Evolutionary conservation across 1,140 invertebrate species (phyloP).

Genomic region (Leguminivora glycinivorella): DNA sequence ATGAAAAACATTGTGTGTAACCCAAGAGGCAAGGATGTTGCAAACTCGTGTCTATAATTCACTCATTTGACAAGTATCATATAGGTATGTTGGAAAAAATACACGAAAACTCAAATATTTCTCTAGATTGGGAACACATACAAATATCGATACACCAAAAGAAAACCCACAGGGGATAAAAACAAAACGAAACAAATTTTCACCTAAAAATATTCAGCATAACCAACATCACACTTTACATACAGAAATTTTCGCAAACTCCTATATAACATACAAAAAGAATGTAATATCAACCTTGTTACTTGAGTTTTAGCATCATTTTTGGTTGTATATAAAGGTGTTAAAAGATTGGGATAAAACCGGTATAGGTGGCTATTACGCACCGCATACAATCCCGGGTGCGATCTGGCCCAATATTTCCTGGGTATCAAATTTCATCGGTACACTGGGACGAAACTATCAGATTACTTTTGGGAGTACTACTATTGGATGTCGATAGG

Average conservation of each 20-base stretch:
- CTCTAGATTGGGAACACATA: neutral
- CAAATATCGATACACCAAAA: neutral
- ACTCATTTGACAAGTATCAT: too few relatives aligned
- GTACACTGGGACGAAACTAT: conserved; percentile 27
- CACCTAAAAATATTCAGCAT: conserved; percentile 26
- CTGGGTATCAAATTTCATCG: conserved; percentile 26
- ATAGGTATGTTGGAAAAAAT: too few relatives aligned
- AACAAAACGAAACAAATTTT: conserved; percentile 20
- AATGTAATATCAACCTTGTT: neutral
- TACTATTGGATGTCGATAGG: neutral
- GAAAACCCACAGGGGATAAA: conserved; percentile 3
- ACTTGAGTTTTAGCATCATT: neutral
- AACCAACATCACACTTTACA: conserved; percentile 18
- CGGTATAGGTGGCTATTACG: conserved; percentile 4
- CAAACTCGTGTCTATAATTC: too few relatives aligned
- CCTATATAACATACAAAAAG: neutral
- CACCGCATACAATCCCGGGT: neutral
- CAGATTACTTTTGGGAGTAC: conserved; percentile 20
- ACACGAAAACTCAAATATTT: too few relatives aligned
- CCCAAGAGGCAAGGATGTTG: too few relatives aligned
- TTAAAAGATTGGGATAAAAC: neutral
- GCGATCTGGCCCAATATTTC: conserved; percentile 16
- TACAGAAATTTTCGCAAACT: neutral
- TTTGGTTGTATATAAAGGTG: neutral
- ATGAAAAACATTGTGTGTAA: too few relatives aligned